These are phyloP conservation scores for Trichomalopsis sarcophagae DNA, from an alignment of 1,140 invertebrate genomes.

Conservation along the genomic window DNA sequence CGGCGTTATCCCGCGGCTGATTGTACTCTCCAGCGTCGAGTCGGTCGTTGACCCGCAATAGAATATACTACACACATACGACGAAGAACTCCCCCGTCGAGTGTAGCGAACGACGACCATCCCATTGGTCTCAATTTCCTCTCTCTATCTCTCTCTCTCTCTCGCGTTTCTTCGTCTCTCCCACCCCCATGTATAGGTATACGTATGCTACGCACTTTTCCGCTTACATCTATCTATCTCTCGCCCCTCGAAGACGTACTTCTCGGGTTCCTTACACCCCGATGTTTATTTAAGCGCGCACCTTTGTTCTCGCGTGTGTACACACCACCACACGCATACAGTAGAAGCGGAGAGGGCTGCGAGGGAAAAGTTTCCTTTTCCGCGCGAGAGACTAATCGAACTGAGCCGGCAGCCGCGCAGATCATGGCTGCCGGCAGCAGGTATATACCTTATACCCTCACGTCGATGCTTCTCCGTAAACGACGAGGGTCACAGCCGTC, in stretches of 20 bases:
- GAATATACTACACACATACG: conserved; percentile 54
- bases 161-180: conserved; percentile 28
- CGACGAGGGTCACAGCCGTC: background rate
- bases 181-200: too few species aligned
- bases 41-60: conserved; percentile 64
- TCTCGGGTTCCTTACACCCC: background rate
- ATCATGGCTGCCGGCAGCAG: background rate
- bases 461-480: background rate
- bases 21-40: conserved; percentile 3
- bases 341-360: background rate
- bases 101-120: background rate
- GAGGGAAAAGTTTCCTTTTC: background rate
- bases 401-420: background rate
- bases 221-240: background rate
- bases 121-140: conserved; percentile 26
- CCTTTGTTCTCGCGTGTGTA: background rate
- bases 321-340: background rate
- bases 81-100: conserved; percentile 27
- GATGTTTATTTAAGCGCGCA: conserved; percentile 23
- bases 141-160: background rate
- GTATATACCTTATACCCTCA: background rate
- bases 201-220: background rate
- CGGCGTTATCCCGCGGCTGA: conserved; percentile 3
- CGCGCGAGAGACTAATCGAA: background rate
- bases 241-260: background rate